Conservation (phyloP, 2,797 vertebrate genomes). For the Heteromormyrus szaboi region DNA sequence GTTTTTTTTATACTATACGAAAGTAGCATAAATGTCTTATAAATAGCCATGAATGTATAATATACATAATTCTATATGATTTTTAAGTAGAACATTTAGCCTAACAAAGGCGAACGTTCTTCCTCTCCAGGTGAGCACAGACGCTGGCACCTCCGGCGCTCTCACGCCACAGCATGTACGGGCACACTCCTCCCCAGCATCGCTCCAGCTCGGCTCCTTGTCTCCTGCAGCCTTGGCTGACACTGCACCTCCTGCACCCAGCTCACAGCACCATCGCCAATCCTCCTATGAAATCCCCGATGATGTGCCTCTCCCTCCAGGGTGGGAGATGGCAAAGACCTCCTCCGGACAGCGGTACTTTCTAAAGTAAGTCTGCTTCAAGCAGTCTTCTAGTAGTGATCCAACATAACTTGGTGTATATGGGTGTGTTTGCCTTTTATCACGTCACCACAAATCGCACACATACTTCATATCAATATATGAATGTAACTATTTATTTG, state of each 20-base stretch:
- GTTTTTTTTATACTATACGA: background rate
- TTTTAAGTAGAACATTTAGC: background rate
- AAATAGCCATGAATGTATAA: background rate
- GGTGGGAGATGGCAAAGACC: constrained; percentile 96
- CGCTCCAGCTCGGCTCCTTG: constrained; percentile 78
- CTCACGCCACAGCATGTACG: constrained; percentile 83
- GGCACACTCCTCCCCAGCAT: constrained; percentile 89
- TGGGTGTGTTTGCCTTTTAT: background rate
- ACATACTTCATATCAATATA: background rate
- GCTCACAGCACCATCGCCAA: constrained; percentile 67
- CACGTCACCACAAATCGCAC: background rate
- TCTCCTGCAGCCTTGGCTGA: constrained; percentile 71
- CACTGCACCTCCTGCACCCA: constrained; percentile 59
- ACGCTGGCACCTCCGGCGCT: constrained; percentile 76
- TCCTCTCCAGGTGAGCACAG: constrained; percentile 79
- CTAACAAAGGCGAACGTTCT: background rate
- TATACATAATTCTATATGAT: background rate
- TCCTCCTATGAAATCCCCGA: constrained; percentile 79
- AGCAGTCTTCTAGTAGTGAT: background rate
- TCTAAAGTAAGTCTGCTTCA: constrained; percentile 76
- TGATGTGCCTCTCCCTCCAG: constrained; percentile 82
- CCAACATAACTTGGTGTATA: background rate
- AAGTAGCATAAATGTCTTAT: background rate
- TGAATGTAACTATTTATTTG: background rate
- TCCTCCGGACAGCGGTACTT: constrained; percentile 89